Evolutionary conservation across 2,888 invertebrate species (phyloP), one percentile per base, ranked within the genome.

Genomic region (Melanostoma mellinum): DNA sequence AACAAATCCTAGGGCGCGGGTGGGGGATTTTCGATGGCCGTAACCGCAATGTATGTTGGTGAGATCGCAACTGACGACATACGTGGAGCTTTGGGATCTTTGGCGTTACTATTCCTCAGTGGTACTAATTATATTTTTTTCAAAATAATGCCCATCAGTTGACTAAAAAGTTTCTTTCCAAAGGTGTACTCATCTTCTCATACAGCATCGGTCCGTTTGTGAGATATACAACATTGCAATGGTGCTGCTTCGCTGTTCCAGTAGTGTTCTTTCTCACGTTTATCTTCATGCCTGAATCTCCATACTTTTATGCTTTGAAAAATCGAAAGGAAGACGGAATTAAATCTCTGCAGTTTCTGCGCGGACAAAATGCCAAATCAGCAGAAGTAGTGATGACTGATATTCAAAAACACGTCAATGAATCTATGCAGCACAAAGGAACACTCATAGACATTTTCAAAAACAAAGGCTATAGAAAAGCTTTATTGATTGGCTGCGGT

Each of bases 21-120:
- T 0, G 93, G 94, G 0, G 95, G 95, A 0, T 93, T 94, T 88
- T 91, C 94, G 8, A 95, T 94, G 91, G 94, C 95, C 0, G 93
- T 95, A 0, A 93, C 94, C 0, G 97, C 97, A 0, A 95, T 97
- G 93, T 98, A 97, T 91, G 94, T 97, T 81, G 96, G 96, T 42
- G 97, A 98, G 91, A 95, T 97, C 52, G 93, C 97, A 3, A 95
- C 96, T 86, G 94, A 95, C 79, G 94, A 95, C 33, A 93, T 95
- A n/a, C 92, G 98, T 85, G 97, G 97, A 0, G 94, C 95, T 0
- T 91, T 97, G 0, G 97, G 97, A 0, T 95, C 97, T 0, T 94
- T 96, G 79, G 94, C 97, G 86, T 96, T 96, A 87, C 92, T 94
- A 50, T 95, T 96, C 91, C 94, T 96, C 86, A 93, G 93, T 0